A percentile compares a stretch with the other conserved stretches of the same genome.
Evolutionary conservation across 1,140 invertebrate species (phyloP).

Genomic region (Coelopa frigida): DNA sequence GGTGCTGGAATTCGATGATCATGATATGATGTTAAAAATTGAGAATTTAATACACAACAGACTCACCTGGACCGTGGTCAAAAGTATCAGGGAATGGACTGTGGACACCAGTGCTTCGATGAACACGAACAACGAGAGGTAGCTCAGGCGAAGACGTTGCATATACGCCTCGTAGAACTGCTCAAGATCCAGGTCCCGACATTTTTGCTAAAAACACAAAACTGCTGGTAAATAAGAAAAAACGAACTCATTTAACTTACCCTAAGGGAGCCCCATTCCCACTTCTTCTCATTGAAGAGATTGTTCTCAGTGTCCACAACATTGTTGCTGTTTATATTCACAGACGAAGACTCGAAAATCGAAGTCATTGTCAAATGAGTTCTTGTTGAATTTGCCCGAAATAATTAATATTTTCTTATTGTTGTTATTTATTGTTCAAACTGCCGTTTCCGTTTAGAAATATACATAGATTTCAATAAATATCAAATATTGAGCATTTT

Average conservation of each 20-base stretch:
- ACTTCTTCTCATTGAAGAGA: conserved; percentile 44
- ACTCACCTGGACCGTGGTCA: conserved; percentile 48
- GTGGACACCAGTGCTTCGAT: conserved; percentile 58
- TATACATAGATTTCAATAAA: no score
- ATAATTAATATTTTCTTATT: no score
- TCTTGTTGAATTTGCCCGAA: no score
- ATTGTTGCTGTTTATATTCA: conserved; percentile 4
- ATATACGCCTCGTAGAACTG: conserved; percentile 66
- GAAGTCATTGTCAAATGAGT: no score
- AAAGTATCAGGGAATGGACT: conserved; percentile 54
- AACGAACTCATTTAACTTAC: conserved; percentile 32
- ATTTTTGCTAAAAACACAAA: conserved; percentile 59
- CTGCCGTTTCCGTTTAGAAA: no score
- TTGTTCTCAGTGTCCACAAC: conserved; percentile 8
- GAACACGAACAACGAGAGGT: conserved; percentile 67
- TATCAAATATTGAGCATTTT: no score
- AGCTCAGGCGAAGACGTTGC: conserved; percentile 65
- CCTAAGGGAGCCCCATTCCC: conserved; percentile 55
- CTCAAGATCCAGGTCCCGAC: conserved; percentile 64
- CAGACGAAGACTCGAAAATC: conserved; percentile 12
- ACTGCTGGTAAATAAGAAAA: conserved; percentile 2
- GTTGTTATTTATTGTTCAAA: no score
- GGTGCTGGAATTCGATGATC: conserved; percentile 32
- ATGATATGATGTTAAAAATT: no score
- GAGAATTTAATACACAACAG: conserved; percentile 5